phyloP scores from a whole-genome alignment of 2,113 vertebrate species.

The Marmota monax region DNA sequence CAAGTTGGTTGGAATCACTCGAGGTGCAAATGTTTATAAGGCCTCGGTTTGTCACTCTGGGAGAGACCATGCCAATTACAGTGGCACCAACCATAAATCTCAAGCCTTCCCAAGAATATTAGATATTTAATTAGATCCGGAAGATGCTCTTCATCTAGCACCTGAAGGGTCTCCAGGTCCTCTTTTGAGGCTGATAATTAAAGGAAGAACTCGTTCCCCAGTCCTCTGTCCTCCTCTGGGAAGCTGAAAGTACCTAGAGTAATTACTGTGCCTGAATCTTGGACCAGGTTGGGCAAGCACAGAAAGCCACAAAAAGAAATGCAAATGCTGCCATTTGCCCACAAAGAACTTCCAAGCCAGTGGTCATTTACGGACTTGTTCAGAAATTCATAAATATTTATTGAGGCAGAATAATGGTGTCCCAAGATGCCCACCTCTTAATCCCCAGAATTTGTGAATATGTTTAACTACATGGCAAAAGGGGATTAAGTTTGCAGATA shows the following conservation, averaged over 20 bases:
- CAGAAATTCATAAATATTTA: constrained; percentile 9
- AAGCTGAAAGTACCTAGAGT: neutral
- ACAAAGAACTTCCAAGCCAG: neutral
- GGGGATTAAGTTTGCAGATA: neutral
- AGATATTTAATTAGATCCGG: constrained; percentile 78
- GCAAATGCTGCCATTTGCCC: neutral
- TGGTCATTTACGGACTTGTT: constrained; percentile 16
- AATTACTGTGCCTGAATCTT: neutral
- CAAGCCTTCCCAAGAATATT: constrained; percentile 58
- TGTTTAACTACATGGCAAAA: neutral
- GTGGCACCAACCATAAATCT: constrained; percentile 55
- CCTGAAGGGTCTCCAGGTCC: neutral
- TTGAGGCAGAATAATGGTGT: neutral
- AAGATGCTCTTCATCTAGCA: constrained; percentile 37
- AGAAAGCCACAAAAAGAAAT: neutral
- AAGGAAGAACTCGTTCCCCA: neutral
- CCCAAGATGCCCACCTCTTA: neutral
- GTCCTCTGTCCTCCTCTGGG: neutral
- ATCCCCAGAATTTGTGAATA: neutral
- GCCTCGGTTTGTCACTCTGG: constrained; percentile 61
- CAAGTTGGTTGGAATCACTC: constrained; percentile 40
- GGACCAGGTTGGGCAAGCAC: neutral
- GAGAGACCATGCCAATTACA: constrained; percentile 4
- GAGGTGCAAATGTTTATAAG: neutral
- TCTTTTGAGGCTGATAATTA: constrained; percentile 58